Conservation (phyloP, 2,113 vertebrate genomes). For the Anarhynchus alexandrinus region DNA sequence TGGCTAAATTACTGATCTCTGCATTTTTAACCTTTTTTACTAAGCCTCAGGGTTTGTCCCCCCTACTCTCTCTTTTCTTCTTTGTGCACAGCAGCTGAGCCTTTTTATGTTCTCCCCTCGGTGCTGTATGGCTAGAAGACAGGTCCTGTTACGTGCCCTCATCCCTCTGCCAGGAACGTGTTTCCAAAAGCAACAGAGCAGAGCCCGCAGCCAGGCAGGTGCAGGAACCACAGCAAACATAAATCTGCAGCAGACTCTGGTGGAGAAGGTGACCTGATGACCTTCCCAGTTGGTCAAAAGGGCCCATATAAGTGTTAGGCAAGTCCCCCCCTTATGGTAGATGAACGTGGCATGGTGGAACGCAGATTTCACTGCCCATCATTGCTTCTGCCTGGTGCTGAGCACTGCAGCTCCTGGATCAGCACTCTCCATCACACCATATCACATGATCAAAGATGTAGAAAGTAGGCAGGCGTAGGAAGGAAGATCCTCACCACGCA, state of each 20-base stretch:
- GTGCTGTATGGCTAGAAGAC: not conserved
- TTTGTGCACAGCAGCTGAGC: not conserved
- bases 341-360: not conserved
- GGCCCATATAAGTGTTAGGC: too few species aligned
- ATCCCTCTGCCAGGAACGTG: not conserved
- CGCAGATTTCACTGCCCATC: rapidly evolving
- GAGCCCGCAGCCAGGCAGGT: not conserved
- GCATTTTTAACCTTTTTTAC: not conserved
- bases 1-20: not conserved
- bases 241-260: not conserved
- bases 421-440: not conserved
- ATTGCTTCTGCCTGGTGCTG: not conserved
- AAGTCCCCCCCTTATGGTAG: rapidly evolving
- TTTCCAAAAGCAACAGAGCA: not conserved
- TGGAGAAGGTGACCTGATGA: not conserved
- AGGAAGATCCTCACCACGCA: not conserved
- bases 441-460: not conserved
- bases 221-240: not conserved
- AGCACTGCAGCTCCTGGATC: not conserved
- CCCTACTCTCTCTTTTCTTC: not conserved
- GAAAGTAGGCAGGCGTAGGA: not conserved
- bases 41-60: not conserved
- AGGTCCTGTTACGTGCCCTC: not conserved
- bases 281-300: not conserved
- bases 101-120: not conserved